Percentiles rank a stretch among this genome's conserved stretches.
phyloP scores from a whole-genome alignment of 2,888 invertebrate species.

The Catocala sponsa region DNA sequence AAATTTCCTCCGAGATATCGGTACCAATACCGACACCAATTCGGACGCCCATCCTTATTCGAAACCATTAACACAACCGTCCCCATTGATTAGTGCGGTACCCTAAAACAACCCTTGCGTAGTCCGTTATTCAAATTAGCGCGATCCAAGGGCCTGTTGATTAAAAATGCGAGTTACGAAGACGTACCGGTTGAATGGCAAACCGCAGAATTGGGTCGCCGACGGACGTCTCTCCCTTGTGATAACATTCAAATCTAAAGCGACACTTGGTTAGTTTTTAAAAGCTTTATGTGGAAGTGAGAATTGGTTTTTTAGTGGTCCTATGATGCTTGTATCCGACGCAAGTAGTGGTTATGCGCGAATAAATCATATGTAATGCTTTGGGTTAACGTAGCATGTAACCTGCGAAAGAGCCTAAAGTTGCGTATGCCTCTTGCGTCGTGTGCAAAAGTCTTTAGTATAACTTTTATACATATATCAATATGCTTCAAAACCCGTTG shows the following conservation, averaged over 20 bases:
- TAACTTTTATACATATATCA: too few relatives aligned
- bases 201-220: constrained; percentile 44
- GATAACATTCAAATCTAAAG: constrained; percentile 14
- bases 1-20: neutral
- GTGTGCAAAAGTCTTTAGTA: too few relatives aligned
- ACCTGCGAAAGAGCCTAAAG: too few relatives aligned
- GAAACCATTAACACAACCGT: constrained; percentile 36
- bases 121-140: constrained; percentile 75
- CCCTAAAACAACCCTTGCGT: constrained; percentile 60
- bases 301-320: too few relatives aligned
- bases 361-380: too few relatives aligned
- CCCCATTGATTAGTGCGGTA: constrained; percentile 48
- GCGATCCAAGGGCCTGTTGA: constrained; percentile 60
- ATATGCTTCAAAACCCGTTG: too few relatives aligned
- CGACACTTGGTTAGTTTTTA: constrained; percentile 1
- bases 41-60: constrained; percentile 27
- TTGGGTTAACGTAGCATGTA: too few relatives aligned
- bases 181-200: constrained; percentile 44
- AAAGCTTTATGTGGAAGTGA: neutral
- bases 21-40: constrained; percentile 21
- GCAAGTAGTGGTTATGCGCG: too few relatives aligned
- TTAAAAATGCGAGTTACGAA: constrained; percentile 74
- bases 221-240: constrained; percentile 9
- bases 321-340: too few relatives aligned
- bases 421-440: too few relatives aligned